Evolutionary conservation across 2,888 invertebrate genomes (phyloP).

Genomic region (Antitype chi): DNA sequence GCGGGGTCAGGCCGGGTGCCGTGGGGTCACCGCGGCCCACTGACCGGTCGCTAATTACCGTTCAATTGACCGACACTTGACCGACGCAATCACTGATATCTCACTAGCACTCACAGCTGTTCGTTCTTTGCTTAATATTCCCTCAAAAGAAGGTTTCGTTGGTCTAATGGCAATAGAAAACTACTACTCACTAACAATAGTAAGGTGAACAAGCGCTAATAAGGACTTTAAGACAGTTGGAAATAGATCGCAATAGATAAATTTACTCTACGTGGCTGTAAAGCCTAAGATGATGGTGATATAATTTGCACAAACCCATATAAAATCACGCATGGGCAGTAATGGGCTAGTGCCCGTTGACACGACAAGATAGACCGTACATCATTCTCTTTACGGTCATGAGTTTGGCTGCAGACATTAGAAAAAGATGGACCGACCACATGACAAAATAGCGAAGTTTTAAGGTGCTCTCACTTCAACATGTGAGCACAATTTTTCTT

Average conservation of each 20-base stretch:
- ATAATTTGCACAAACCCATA: not conserved
- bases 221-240: too few species aligned
- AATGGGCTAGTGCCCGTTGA: not conserved
- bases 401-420: not conserved
- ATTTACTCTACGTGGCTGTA: not conserved
- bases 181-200: too few species aligned
- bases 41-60: conserved; percentile 66
- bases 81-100: conserved; percentile 42
- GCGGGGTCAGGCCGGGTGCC: conserved; percentile 9
- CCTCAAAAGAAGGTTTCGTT: not conserved
- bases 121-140: not conserved
- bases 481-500: not conserved
- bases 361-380: not conserved
- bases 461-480: not conserved
- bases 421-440: not conserved
- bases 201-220: not conserved
- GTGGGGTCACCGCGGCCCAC: conserved; percentile 37
- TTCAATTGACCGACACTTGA: conserved; percentile 70
- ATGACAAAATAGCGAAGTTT: too few species aligned
- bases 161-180: not conserved
- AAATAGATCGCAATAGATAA: not conserved
- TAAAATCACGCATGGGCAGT: not conserved
- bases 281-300: too few species aligned
- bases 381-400: not conserved
- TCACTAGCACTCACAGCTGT: conserved; percentile 10